Evolutionary conservation across 1,140 invertebrate genomes (phyloP).

Genomic region (Brachionus paranguensis): DNA sequence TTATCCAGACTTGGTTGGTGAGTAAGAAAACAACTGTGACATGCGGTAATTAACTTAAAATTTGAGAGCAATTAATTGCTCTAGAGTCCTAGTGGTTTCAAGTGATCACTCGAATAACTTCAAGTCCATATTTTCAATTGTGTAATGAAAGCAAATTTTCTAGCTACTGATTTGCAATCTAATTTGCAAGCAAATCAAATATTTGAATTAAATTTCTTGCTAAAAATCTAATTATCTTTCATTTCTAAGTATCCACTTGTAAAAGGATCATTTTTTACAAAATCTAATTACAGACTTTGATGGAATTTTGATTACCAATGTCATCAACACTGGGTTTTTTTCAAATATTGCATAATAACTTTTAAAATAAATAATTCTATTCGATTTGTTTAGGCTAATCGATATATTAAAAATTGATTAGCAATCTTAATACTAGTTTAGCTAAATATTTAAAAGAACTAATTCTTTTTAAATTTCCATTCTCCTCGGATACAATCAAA

Average conservation of each 20-base stretch:
- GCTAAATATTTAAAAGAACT: neutral
- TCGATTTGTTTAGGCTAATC: neutral
- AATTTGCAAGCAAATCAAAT: neutral
- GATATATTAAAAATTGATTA: neutral
- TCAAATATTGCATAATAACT: neutral
- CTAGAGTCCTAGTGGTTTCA: neutral
- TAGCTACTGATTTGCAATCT: neutral
- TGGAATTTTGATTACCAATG: neutral
- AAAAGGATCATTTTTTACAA: neutral
- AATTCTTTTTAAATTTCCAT: neutral
- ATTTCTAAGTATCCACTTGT: neutral
- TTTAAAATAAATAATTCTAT: neutral
- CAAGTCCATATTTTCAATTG: neutral
- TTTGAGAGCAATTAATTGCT: neutral
- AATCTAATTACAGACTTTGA: neutral
- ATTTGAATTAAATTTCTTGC: neutral
- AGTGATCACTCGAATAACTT: neutral
- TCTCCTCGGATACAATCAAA: neutral
- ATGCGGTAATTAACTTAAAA: neutral
- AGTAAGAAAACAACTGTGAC: neutral
- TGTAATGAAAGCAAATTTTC: neutral
- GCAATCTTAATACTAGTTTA: neutral
- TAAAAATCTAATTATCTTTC: neutral
- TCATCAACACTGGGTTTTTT: neutral
- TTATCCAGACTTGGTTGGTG: neutral